These are phyloP conservation scores for Phymastichus coffea DNA, from an alignment of 1,140 invertebrate genomes.

Conservation along the genomic window DNA sequence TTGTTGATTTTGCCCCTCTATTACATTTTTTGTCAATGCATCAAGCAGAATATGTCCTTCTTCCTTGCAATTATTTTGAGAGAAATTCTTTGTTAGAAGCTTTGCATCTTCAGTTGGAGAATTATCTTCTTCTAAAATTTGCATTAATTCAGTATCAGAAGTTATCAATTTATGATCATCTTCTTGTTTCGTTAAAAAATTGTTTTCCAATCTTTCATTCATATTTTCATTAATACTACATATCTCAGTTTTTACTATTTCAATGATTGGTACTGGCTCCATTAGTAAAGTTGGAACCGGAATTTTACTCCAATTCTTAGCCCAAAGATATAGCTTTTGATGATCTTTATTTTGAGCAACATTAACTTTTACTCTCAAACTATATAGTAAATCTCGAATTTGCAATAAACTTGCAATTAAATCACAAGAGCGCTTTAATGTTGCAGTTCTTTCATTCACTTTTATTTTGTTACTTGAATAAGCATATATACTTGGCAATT, in stretches of 20 bases:
- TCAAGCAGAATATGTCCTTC: slow-evolving; percentile 40
- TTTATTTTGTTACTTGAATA: slow-evolving; percentile 1
- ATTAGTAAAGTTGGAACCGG: slow-evolving; percentile 45
- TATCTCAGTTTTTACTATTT: slow-evolving; percentile 39
- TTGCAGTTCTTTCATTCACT: slow-evolving; percentile 52
- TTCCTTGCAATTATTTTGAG: slow-evolving; percentile 32
- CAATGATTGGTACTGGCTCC: slow-evolving; percentile 46
- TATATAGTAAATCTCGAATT: slow-evolving; percentile 69
- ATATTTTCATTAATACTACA: neutral
- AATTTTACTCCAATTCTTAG: slow-evolving; percentile 74
- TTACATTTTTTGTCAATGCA: slow-evolving; percentile 40
- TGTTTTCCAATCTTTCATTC: slow-evolving; percentile 31
- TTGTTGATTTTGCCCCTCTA: slow-evolving; percentile 26
- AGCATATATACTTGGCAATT: slow-evolving; percentile 60
- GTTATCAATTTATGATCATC: slow-evolving; percentile 48
- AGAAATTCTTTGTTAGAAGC: slow-evolving; percentile 23
- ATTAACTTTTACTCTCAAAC: slow-evolving; percentile 72
- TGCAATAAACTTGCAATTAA: slow-evolving; percentile 70
- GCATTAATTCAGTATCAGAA: slow-evolving; percentile 52
- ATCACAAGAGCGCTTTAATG: slow-evolving; percentile 70
- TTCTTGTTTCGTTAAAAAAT: slow-evolving; percentile 36
- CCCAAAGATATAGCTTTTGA: slow-evolving; percentile 83
- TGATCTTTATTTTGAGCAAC: slow-evolving; percentile 77
- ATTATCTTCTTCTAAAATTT: slow-evolving; percentile 53
- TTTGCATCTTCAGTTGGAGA: slow-evolving; percentile 45